Percentiles rank a stretch among this genome's conserved stretches.
Conservation (phyloP, 2,888 invertebrate species). For the Chrysotoxum bicinctum region DNA sequence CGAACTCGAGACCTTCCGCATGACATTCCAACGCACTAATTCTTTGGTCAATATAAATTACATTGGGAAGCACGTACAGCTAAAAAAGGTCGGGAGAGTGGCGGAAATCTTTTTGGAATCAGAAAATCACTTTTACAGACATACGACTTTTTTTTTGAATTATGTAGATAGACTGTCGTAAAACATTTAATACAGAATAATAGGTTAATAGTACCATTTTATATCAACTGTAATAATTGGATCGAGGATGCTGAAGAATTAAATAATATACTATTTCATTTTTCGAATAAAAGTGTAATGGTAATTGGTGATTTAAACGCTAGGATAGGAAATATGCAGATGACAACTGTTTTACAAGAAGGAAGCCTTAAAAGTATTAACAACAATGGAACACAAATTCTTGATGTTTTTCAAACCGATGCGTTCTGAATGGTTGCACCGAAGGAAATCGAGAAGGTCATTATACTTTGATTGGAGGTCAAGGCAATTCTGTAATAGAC, state of each 20-base stretch:
- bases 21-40: too few species aligned
- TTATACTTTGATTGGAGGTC: not conserved
- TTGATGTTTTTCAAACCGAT: not conserved
- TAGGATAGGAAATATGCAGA: too few species aligned
- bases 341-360: not conserved
- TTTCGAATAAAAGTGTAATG: too few species aligned
- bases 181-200: not conserved
- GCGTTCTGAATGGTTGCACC: not conserved
- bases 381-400: not conserved
- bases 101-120: not conserved
- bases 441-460: not conserved
- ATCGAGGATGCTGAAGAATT: not conserved
- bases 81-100: not conserved
- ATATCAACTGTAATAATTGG: not conserved
- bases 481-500: not conserved
- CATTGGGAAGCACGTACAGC: not conserved
- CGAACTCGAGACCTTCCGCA: too few species aligned
- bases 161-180: not conserved
- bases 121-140: not conserved
- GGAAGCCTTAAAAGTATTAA: not conserved
- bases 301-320: too few species aligned
- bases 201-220: not conserved
- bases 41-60: too few species aligned
- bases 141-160: not conserved
- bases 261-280: not conserved